phyloP scores from a whole-genome alignment of 2,888 invertebrate genomes.

The Anorthoa munda region DNA sequence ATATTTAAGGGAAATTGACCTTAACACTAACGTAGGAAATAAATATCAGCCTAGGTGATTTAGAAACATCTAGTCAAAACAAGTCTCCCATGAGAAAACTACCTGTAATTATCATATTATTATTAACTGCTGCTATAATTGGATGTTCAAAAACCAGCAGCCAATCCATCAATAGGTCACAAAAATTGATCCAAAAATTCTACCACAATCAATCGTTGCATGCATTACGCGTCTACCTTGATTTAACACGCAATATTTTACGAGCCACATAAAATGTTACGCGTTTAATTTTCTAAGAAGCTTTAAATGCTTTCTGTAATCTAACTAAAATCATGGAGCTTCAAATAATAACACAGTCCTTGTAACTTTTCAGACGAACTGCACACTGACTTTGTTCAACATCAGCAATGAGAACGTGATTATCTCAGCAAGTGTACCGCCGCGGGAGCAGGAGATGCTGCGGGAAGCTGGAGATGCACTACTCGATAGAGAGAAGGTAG shows the following conservation, averaged over 20 bases:
- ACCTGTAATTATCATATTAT: not conserved
- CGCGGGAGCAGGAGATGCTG: conserved; percentile 91
- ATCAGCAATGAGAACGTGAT: conserved; percentile 97
- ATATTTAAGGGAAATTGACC: too few relatives aligned
- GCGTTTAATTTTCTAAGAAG: not conserved
- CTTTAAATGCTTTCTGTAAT: not conserved
- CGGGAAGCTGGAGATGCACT: conserved; percentile 92
- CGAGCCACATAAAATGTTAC: not conserved
- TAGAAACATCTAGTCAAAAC: too few relatives aligned
- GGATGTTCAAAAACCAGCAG: not conserved
- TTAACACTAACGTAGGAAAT: too few relatives aligned
- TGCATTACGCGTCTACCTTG: not conserved
- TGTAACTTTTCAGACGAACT: conserved; percentile 93
- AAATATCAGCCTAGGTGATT: too few relatives aligned
- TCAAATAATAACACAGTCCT: not conserved
- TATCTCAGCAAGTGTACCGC: conserved; percentile 94
- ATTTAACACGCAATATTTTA: not conserved
- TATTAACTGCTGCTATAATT: not conserved
- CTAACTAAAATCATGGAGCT: not conserved
- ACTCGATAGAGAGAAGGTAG: conserved; percentile 94
- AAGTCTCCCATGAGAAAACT: not conserved
- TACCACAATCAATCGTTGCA: not conserved
- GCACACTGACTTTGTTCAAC: conserved; percentile 96
- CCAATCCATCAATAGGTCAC: not conserved
- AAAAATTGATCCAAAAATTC: not conserved